phyloP scores from a whole-genome alignment of 2,113 vertebrate genomes.

The Brachypteracias leptosomus region DNA sequence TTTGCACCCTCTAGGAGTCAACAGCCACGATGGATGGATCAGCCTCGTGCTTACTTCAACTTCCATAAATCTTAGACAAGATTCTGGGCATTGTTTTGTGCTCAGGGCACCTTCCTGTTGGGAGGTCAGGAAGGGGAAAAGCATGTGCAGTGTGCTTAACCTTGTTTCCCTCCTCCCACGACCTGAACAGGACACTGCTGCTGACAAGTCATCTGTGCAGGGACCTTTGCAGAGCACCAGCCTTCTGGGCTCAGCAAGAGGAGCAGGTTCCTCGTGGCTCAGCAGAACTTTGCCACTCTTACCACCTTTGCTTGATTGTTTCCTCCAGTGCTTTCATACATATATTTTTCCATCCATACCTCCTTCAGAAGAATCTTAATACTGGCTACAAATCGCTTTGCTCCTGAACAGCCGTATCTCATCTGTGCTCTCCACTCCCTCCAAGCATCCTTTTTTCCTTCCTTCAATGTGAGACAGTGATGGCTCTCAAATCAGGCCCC shows the following conservation, averaged over 20 bases:
- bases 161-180: neutral
- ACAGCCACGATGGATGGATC: fast-evolving
- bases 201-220: neutral
- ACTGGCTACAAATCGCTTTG: neutral
- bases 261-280: neutral
- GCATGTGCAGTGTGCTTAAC: neutral
- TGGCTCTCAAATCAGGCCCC: neutral
- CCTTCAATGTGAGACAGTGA: neutral
- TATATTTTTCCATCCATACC: neutral
- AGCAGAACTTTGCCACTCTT: neutral
- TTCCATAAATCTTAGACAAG: neutral
- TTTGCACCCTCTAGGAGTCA: neutral
- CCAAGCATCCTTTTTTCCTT: neutral
- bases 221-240: neutral
- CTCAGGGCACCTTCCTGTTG: neutral
- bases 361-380: neutral
- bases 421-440: neutral
- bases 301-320: neutral
- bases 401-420: neutral
- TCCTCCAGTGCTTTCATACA: neutral
- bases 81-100: neutral
- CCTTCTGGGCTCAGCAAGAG: neutral
- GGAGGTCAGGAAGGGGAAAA: neutral
- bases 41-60: neutral
- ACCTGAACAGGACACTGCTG: neutral